phyloP scores from a whole-genome alignment of 1,140 invertebrate genomes.

The Centruroides sculpturatus region DNA sequence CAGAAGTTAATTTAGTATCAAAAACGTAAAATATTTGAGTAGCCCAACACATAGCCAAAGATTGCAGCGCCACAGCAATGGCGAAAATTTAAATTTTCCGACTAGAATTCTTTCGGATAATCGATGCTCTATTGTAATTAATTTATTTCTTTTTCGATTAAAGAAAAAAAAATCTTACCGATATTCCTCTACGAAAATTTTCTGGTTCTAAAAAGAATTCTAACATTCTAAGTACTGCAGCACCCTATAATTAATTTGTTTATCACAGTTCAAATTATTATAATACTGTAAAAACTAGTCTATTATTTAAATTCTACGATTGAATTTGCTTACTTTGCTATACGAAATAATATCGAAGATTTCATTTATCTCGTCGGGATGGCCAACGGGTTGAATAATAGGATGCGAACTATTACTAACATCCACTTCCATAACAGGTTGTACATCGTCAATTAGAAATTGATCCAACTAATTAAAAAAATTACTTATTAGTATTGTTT shows the following conservation, averaged over 20 bases:
- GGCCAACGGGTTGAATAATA: conserved; percentile 64
- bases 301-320: no score
- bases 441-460: conserved; percentile 55
- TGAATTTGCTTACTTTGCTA: conserved; percentile 52
- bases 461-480: conserved; percentile 40
- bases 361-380: conserved; percentile 76
- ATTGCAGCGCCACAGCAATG: no score
- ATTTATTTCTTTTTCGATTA: no score
- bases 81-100: no score
- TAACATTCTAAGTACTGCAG: conserved; percentile 80
- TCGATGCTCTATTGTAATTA: no score
- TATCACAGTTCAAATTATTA: no score
- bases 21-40: no score
- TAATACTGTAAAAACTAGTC: no score
- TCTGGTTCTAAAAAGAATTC: conserved; percentile 61
- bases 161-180: conserved; percentile 3
- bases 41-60: no score
- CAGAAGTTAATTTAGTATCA: no score
- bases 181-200: conserved; percentile 53
- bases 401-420: conserved; percentile 68
- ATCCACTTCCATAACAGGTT: conserved; percentile 58
- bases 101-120: no score
- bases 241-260: conserved; percentile 43
- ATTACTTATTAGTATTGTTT: neutral
- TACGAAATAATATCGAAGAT: conserved; percentile 88